Base-by-base conservation (phyloP, 2,797 vertebrate species). In the Spheniscus humboldti region DNA sequence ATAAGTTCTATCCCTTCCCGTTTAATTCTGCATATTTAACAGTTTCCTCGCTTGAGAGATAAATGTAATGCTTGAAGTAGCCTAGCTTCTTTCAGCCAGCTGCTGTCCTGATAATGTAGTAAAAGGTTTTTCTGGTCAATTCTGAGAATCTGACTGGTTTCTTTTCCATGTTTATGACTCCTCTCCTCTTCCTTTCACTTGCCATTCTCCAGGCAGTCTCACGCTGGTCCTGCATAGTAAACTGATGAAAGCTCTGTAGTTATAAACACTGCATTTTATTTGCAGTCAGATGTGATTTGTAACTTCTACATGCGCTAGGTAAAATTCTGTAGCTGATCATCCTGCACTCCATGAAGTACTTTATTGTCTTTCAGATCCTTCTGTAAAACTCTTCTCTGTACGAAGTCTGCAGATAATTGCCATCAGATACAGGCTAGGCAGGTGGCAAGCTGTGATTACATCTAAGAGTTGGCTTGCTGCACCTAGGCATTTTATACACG, bases 361-460 rank as follows among this genome's bases (percentile, higher is more conserved):
- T 90, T 30, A 73, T 57, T 80, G 43, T 84, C 57, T 72, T 91
- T 27, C 59, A 71, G 62, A 56, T 73, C 57, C 55, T 83, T 75
- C 86, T 84, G 73, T 76, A 67, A 79, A 84, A 43, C 28, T 67
- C 66, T 57, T 10, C 50, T 62, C 57, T 48, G 35, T 69, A 45
- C 25, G 78, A 62, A 81, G 37, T 17, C 82, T 92, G 85, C 52
- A 88, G 66, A 57, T 84, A 90, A 91, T 86, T 96, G 69, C 81
- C n/a, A 3, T 90, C 86, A 88, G 84, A 63, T 71, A 77, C 24
- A 72, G 72, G 82, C 85, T 8, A 86, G 79, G 79, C 95, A 81
- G 93, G 92, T 84, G 91, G 92, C 84, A 91, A 90, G 50, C 53
- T 86, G 92, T 93, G 91, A 96, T 94, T 94, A 81, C 85, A 91